Evolutionary conservation across 2,113 vertebrate species (phyloP).

Genomic region (Corythoichthys haematopterus): DNA sequence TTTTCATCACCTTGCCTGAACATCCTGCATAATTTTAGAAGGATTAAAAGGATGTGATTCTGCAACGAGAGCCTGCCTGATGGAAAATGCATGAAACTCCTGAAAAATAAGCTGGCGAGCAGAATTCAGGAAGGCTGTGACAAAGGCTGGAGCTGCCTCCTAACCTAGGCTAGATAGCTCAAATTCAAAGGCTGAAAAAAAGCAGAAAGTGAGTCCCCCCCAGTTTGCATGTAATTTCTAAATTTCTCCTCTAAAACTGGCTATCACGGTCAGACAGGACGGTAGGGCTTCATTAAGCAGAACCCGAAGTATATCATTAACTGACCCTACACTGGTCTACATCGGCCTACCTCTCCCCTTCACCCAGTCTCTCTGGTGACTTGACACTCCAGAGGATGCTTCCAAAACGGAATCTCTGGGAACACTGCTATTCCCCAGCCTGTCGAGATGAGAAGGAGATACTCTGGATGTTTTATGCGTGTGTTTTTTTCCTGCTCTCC

Average conservation of each 20-base stretch:
- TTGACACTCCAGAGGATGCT: conserved; percentile 54
- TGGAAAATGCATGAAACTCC: neutral
- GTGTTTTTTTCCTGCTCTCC: neutral
- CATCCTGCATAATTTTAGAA: neutral
- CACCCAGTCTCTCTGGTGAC: conserved; percentile 44
- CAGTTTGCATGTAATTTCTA: conserved; percentile 19
- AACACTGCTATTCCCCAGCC: conserved; percentile 57
- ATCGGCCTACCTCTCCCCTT: conserved; percentile 26
- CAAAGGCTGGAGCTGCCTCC: conserved; percentile 10
- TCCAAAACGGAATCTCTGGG: conserved; percentile 60
- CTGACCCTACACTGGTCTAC: conserved; percentile 38
- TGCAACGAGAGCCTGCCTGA: neutral
- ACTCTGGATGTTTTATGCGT: conserved; percentile 32
- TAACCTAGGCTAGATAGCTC: conserved; percentile 18
- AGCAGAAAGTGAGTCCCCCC: neutral
- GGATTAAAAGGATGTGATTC: conserved; percentile 2
- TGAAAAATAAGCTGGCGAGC: neutral
- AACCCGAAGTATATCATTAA: conserved; percentile 38
- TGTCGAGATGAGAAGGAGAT: conserved; percentile 47
- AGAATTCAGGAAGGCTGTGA: neutral
- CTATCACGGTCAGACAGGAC: conserved; percentile 2
- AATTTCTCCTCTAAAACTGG: conserved; percentile 7
- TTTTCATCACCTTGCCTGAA: neutral
- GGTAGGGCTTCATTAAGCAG: conserved; percentile 37
- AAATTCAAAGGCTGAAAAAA: conserved; percentile 1